These are phyloP conservation scores for Tetranychus piercei DNA, from an alignment of 2,888 invertebrate genomes.

Conservation along the genomic window DNA sequence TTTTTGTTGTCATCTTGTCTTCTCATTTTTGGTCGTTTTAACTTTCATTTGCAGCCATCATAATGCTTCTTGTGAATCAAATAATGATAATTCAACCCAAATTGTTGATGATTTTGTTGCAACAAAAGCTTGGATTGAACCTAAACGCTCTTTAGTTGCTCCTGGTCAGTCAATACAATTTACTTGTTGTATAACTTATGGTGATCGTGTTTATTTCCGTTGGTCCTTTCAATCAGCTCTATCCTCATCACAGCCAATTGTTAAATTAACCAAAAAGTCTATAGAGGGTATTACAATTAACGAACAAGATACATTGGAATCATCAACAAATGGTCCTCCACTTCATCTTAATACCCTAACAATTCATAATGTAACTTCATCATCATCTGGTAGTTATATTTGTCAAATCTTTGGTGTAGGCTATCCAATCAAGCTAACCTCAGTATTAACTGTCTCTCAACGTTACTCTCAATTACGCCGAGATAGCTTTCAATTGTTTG, in stretches of 20 bases:
- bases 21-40: too few species aligned
- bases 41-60: too few species aligned
- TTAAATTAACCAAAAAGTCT: not conserved
- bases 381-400: not conserved
- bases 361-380: not conserved
- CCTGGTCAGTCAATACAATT: not conserved
- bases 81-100: not conserved
- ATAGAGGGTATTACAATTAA: not conserved
- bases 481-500: not conserved
- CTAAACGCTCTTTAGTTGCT: not conserved
- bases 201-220: not conserved
- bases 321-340: not conserved
- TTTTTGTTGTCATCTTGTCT: too few species aligned
- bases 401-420: not conserved
- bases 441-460: not conserved
- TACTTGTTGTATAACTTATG: not conserved
- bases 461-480: not conserved
- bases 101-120: not conserved
- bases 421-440: not conserved
- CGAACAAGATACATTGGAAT: not conserved
- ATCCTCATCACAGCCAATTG: not conserved
- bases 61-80: too few species aligned
- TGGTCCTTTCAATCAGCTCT: not conserved
- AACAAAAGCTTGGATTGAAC: not conserved
- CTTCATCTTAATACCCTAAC: not conserved